Conservation (phyloP, 2,113 vertebrate species). For the Telmatochromis sp. region DNA sequence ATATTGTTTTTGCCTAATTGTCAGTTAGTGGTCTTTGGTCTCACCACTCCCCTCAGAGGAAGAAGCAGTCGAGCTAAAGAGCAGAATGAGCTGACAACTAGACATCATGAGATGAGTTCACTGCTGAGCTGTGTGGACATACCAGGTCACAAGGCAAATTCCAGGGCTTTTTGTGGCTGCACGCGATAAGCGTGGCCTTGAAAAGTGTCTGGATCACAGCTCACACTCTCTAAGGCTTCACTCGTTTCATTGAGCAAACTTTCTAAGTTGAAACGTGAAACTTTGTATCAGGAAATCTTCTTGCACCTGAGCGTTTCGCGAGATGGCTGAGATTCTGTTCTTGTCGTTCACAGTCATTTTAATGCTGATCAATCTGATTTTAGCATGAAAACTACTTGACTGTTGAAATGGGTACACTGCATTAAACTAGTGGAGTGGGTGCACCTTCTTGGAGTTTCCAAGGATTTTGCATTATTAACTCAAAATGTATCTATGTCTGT, state of each 20-base stretch:
- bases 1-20: constrained; percentile 1
- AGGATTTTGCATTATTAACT: background rate
- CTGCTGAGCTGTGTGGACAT: constrained; percentile 5
- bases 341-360: background rate
- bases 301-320: background rate
- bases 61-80: constrained; percentile 26
- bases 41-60: constrained; percentile 21
- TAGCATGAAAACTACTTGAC: background rate
- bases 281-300: background rate
- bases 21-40: constrained; percentile 25
- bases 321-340: background rate
- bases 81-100: constrained; percentile 22
- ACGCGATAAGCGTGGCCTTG: constrained; percentile 2
- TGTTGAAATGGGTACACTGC: constrained; percentile 9
- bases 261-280: background rate
- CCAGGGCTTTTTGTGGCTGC: constrained; percentile 22
- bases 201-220: background rate
- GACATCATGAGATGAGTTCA: constrained; percentile 23
- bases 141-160: constrained; percentile 31
- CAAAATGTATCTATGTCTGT: background rate
- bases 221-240: background rate
- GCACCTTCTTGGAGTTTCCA: background rate
- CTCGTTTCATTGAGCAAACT: background rate
- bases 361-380: background rate
- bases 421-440: background rate